phyloP scores from a whole-genome alignment of 2,797 vertebrate species.

The Trichosurus vulpecula region DNA sequence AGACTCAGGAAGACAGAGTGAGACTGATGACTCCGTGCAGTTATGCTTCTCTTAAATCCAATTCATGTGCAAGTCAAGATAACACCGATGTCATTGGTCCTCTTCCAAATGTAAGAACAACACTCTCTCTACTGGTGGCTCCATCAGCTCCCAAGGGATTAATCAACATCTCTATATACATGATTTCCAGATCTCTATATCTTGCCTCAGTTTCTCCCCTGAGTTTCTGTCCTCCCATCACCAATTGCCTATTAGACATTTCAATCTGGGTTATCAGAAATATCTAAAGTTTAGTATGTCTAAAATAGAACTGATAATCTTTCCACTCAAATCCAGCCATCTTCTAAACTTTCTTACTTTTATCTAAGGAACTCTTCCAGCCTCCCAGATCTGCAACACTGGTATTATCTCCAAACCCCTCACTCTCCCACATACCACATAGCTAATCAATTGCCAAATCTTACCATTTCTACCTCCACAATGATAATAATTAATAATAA shows the following conservation, averaged over 20 bases:
- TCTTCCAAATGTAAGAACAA: not conserved
- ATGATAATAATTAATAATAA: not conserved
- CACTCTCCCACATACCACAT: not conserved
- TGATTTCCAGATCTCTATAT: not conserved
- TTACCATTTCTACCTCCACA: not conserved
- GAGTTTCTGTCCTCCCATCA: not conserved
- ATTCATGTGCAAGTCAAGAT: not conserved
- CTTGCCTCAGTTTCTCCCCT: not conserved
- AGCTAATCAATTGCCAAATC: not conserved
- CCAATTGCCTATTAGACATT: not conserved
- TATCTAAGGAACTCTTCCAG: not conserved
- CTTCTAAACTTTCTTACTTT: not conserved
- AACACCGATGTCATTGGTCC: not conserved
- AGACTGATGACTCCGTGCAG: not conserved
- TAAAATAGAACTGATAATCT: not conserved
- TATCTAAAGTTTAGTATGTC: not conserved
- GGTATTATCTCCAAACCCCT: not conserved
- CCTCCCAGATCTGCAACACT: not conserved
- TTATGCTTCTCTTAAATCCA: not conserved
- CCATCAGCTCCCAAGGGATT: not conserved
- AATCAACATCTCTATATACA: not conserved
- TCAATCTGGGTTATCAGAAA: not conserved
- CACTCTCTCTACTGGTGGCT: not conserved
- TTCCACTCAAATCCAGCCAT: not conserved
- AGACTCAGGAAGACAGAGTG: too few relatives aligned